Evolutionary conservation across 53 echinoderm and acorn worm genomes (phyloP), one percentile per base, ranked within the genome.

Genomic region (Astropecten irregularis): DNA sequence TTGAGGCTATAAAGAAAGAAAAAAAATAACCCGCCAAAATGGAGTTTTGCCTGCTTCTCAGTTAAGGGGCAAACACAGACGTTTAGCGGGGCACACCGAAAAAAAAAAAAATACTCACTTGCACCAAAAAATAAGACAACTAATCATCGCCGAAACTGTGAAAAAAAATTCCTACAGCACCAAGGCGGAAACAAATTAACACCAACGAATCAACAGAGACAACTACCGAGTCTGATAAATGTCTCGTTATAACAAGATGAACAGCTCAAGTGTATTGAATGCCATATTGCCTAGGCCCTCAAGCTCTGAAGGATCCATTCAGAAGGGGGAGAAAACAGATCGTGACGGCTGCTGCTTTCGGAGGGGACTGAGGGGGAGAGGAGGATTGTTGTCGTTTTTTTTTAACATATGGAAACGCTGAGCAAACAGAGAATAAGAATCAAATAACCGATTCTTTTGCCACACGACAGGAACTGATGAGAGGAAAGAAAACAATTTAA

Each of bases 381-480:
- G n/a, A n/a, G n/a, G n/a, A n/a, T n/a, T n/a, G n/a, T n/a, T n/a
- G n/a, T n/a, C 18, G 36, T 61, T 72, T 61, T 65, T 37, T 65
- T 8, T 39, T 37, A 29, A 9, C 9, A 31, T 37, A 37, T 61
- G 72, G 62, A 85, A 85, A 73, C 44, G 52, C 40, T 76, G 55
- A 65, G 86, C 76, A 76, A 85, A 85, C 86, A 74, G 40, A 63
- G 30, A 67, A 85, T 74, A 85, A 74, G 86, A 85, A 85, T 85
- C 86, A 85, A 85, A 85, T 85, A 85, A 74, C 86, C 54, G 50
- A 51, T 85, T n/a, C n/a, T 65, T 72, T 79, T 79, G 62, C 62
- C 19, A 30, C 44, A 46, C 47, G 61, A 79, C 79, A 79, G 79
- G 79, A 79, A 62, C 79, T 47, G 61, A 46, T 62, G 79, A 79